Evolutionary conservation across 2,113 vertebrate genomes (phyloP).

Genomic region (Callorhinus ursinus): DNA sequence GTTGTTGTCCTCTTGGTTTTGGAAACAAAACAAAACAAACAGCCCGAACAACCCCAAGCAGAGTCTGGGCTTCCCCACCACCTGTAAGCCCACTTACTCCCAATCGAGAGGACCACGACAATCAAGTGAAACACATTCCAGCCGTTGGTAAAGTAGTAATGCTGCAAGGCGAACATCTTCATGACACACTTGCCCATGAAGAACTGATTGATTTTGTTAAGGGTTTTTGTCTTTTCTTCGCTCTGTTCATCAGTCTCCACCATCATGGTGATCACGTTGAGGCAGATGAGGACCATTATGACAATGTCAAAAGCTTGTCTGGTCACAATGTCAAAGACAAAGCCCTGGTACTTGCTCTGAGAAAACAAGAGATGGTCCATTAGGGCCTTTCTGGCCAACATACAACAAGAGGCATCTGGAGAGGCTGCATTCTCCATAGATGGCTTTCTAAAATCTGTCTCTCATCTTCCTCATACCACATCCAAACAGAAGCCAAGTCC

Average conservation of each 20-base stretch:
- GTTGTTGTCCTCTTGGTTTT: background rate
- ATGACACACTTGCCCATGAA: constrained; percentile 85
- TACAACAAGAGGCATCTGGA: background rate
- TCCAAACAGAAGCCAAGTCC: background rate
- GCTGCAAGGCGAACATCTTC: constrained; percentile 85
- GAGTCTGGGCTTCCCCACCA: background rate
- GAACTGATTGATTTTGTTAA: constrained; percentile 84
- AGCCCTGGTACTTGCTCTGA: constrained; percentile 87
- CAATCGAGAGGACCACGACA: constrained; percentile 85
- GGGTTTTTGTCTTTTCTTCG: constrained; percentile 69
- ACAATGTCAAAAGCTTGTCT: constrained; percentile 82
- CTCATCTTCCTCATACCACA: background rate
- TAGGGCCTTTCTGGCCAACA: background rate
- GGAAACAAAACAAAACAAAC: background rate
- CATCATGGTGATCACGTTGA: constrained; percentile 89
- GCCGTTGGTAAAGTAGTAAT: constrained; percentile 86
- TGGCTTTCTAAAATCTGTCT: background rate
- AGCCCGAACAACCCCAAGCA: background rate
- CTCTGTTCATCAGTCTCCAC: constrained; percentile 84
- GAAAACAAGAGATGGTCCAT: background rate
- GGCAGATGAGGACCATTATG: constrained; percentile 87
- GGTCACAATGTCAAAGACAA: constrained; percentile 85
- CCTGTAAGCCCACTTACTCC: constrained; percentile 75
- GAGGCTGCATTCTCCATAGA: background rate
- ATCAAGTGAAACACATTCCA: constrained; percentile 89